Base-by-base conservation (phyloP, 2,797 vertebrate genomes). In the Tadarida brasiliensis region DNA sequence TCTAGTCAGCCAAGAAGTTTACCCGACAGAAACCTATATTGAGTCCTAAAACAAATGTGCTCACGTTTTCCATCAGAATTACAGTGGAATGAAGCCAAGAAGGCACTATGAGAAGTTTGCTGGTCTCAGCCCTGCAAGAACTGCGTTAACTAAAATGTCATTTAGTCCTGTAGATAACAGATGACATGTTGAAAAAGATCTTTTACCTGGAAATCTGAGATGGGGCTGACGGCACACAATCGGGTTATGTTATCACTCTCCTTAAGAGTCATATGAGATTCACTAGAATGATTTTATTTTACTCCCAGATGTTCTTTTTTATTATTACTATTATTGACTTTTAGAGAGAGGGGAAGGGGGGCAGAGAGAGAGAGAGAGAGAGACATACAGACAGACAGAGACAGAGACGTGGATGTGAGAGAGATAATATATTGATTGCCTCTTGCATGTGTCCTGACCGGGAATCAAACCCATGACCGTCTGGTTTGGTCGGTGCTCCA, bases 1-100 rank as follows among this genome's bases (percentile, higher is more conserved):
- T 94, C 89, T 59, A 96, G 94, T 77, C 61, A 81, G 96, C 93
- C 94, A 97, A 94, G 95, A 74, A 91, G 96, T 98, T 97, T 96
- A 97, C 96, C 94, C 89, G 76, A 96, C 93, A 97, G 92, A 39
- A 10, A 96, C 97, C 39, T 89, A 49, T 54, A 63, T n/a, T 93
- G 74, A 67, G 76, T 81, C 39, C 39, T 92, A 63, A 96, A 94
- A 89, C 57, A 63, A 49, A 81, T n/a, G 47, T 22, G 49, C 30
- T 96, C 70, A 90, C 5, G 85, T 87, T 95, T 94, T 91, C 85
- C 91, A 91, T 96, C 76, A 85, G 76, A 91, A 67, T n/a, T 76
- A 89, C 87, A 94, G 33, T 94, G 83, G 47, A 70, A 12, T 56
- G 63, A 93, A 87, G 71, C 81, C 74, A 96, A 65, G 63, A 80